phyloP scores from a whole-genome alignment of 2,113 vertebrate genomes.

The Petroica traversi region DNA sequence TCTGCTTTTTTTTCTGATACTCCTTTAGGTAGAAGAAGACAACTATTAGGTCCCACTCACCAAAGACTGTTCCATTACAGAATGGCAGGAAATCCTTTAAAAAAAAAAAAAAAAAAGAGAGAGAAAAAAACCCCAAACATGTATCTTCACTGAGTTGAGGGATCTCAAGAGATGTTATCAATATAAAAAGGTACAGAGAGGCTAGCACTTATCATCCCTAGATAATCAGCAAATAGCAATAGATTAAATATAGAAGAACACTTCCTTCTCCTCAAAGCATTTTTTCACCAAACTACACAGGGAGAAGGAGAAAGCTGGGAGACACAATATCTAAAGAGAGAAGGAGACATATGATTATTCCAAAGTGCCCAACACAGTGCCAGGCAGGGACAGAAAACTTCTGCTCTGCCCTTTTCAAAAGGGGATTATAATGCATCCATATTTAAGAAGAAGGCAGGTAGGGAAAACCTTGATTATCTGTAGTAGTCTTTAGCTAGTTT shows the following conservation, averaged over 20 bases:
- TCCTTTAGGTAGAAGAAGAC: neutral
- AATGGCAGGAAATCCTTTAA: neutral
- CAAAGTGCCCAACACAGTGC: neutral
- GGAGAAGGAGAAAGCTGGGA: neutral
- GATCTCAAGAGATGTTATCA: neutral
- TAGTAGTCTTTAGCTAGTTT: neutral
- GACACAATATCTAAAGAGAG: neutral
- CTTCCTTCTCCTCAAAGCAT: neutral
- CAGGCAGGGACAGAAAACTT: neutral
- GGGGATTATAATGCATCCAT: neutral
- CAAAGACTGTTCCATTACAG: neutral
- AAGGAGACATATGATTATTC: neutral
- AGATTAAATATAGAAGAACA: neutral
- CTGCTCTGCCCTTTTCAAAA: neutral
- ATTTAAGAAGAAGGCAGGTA: neutral
- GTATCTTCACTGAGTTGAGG: neutral
- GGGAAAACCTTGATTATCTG: neutral
- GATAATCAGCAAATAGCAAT: neutral
- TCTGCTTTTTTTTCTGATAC: neutral
- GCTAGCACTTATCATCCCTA: neutral
- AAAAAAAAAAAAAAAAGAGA: neutral
- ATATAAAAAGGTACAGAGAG: neutral
- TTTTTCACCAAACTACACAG: neutral
- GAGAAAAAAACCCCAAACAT: fast-evolving
- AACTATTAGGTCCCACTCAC: neutral